Base-by-base conservation (phyloP, 2,113 vertebrate species). In the Phasianus colchicus region DNA sequence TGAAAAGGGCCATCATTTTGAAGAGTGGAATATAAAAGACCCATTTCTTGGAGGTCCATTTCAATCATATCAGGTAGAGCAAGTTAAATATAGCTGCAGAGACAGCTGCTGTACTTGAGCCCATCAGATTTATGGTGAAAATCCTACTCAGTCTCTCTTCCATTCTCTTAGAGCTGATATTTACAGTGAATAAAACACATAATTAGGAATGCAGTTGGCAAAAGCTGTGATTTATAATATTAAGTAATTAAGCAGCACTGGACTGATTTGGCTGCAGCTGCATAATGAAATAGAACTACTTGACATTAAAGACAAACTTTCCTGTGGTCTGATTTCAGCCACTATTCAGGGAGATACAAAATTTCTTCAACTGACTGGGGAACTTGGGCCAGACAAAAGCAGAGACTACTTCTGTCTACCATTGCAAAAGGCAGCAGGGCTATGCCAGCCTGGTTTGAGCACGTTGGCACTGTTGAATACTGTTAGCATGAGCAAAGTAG, bases 41-140 rank as follows among this genome's bases (percentile, higher is more conserved):
- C 72, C 65, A 65, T 38, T 88, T 91, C 60, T 74, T 89, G 84
- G 75, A 92, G 72, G 60, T 80, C 75, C 21, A 1, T 83, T 80
- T 86, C 85, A 75, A 77, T 60, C 72, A 67, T 29, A 14, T 19
- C 30, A 70, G 58, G 67, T 71, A 91, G 5, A 82, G 4, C 11
- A 69, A 63, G 64, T 42, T 91, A 95, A 95, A 93, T 83, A 80
- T 12, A 94, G 36, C 48, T 86, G 65, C 79, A 77, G 89, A 90
- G 84, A 65, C 3, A 5, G n/a, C 21, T 90, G 72, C 89, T 95
- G 79, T 74, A 94, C 82, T 88, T 8, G 2, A 81, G 89, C 82
- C 89, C 85, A 95, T 93, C 94, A 96, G 91, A 97, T 81, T 88
- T 65, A 52, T 82, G 36, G 69, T 91, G 88, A 79, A 95, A 95